These are phyloP conservation scores for Calcarius lapponicus DNA, from an alignment of 2,797 vertebrate genomes.

Conservation along the genomic window DNA sequence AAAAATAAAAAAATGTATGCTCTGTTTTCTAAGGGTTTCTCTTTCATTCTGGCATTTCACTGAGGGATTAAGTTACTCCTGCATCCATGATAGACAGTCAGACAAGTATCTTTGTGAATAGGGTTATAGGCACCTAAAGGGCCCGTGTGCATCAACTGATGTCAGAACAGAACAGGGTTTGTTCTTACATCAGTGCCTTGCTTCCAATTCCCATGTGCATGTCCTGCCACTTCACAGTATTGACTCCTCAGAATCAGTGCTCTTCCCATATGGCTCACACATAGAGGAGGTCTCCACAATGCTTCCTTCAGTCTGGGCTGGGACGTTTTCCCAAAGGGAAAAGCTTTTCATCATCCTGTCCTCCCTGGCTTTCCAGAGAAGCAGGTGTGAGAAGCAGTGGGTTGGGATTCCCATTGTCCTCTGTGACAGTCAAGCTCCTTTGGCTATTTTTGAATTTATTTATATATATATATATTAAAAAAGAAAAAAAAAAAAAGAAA, in stretches of 20 bases:
- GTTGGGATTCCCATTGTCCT: background rate
- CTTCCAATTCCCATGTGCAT: background rate
- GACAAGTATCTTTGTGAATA: background rate
- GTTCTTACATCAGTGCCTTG: background rate
- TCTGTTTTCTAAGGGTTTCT: background rate
- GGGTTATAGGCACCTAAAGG: background rate
- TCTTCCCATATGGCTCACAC: background rate
- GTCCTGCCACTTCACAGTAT: background rate
- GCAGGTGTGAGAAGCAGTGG: background rate
- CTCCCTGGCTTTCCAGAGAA: background rate
- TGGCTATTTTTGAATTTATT: background rate
- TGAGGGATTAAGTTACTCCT: background rate
- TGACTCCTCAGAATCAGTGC: background rate
- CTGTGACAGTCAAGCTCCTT: background rate
- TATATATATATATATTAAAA: no score
- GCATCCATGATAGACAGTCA: background rate
- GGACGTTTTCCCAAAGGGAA: background rate
- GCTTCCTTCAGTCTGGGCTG: background rate
- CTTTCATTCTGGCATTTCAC: background rate
- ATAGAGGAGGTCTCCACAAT: background rate
- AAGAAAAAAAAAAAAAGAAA: rapidly evolving
- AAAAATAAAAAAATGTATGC: background rate
- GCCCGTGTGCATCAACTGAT: background rate
- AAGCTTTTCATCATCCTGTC: background rate
- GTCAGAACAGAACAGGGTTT: background rate